These are phyloP conservation scores for Leptinotarsa peninsularis DNA, from an alignment of 2,888 invertebrate species.

Conservation along the genomic window DNA sequence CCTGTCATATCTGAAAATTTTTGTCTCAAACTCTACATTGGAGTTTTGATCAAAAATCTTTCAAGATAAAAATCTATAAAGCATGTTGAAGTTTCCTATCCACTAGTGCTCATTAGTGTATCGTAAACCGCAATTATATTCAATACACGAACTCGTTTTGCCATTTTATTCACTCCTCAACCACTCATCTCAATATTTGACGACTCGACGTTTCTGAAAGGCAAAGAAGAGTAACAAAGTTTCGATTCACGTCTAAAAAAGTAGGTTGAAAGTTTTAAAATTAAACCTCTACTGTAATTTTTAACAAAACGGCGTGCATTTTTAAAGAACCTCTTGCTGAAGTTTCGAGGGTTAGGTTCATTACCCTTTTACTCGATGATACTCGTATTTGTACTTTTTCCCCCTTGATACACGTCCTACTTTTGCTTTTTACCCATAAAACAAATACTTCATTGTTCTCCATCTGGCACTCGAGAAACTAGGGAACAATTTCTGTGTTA, in stretches of 20 bases:
- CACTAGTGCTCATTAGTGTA: background rate
- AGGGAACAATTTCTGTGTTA: slow-evolving; percentile 30
- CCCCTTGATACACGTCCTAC: slow-evolving; percentile 3
- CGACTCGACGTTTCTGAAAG: slow-evolving; percentile 11
- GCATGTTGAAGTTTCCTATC: too few relatives aligned
- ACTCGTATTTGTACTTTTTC: slow-evolving; percentile 30
- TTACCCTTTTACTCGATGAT: slow-evolving; percentile 44
- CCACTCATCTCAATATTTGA: slow-evolving; percentile 1
- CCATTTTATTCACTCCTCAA: background rate
- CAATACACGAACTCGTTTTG: background rate
- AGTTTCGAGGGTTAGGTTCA: slow-evolving; percentile 40
- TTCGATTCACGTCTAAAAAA: slow-evolving; percentile 5
- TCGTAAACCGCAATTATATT: background rate
- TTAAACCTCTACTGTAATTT: slow-evolving; percentile 28
- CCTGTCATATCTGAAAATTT: too few relatives aligned
- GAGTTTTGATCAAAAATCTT: too few relatives aligned
- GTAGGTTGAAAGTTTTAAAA: slow-evolving; percentile 24
- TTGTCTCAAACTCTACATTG: too few relatives aligned
- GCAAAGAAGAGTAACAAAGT: background rate
- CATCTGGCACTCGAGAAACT: slow-evolving; percentile 31
- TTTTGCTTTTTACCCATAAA: slow-evolving; percentile 26
- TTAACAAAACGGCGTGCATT: slow-evolving; percentile 38
- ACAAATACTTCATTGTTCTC: slow-evolving; percentile 36
- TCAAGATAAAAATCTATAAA: too few relatives aligned
- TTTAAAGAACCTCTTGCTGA: slow-evolving; percentile 35